Conservation (phyloP, 2,888 invertebrate species). For the Scaptomyza flava region DNA sequence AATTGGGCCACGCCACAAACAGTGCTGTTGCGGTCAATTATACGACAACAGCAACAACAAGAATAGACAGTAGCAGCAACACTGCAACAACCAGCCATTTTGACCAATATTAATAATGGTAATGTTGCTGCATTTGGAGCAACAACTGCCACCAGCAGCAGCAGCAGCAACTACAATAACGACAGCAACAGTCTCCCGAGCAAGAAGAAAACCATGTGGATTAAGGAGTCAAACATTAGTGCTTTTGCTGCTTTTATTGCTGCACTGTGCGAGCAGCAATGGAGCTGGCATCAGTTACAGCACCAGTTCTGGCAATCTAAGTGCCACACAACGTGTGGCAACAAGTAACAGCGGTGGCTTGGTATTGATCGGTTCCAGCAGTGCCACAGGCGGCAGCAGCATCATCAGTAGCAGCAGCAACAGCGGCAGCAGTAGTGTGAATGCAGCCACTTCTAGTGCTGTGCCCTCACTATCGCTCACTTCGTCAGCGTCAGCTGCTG, state of each 20-base stretch:
- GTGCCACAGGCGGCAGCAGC: slow-evolving; percentile 35
- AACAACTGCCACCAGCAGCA: slow-evolving; percentile 70
- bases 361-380: slow-evolving; percentile 72
- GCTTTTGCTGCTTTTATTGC: slow-evolving; percentile 53
- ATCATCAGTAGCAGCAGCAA: slow-evolving; percentile 3
- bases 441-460: slow-evolving; percentile 51
- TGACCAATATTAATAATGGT: slow-evolving; percentile 82
- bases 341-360: slow-evolving; percentile 64
- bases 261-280: slow-evolving; percentile 70
- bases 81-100: slow-evolving; percentile 60
- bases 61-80: slow-evolving; percentile 34
- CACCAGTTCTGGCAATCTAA: slow-evolving; percentile 54
- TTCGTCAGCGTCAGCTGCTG: slow-evolving; percentile 50
- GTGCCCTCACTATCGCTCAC: slow-evolving; percentile 74
- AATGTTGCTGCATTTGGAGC: slow-evolving; percentile 83
- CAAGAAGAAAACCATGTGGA: slow-evolving; percentile 53
- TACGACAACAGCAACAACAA: slow-evolving; percentile 31
- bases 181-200: slow-evolving; percentile 41
- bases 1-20: slow-evolving; percentile 61
- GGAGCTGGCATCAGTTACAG: slow-evolving; percentile 64
- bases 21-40: slow-evolving; percentile 66
- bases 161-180: slow-evolving; percentile 49
- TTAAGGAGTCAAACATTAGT: slow-evolving; percentile 6
- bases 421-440: slow-evolving; percentile 18
- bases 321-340: slow-evolving; percentile 49